These are phyloP conservation scores for Paramormyrops hopkinsi DNA, from an alignment of 2,797 vertebrate genomes.

Conservation along the genomic window DNA sequence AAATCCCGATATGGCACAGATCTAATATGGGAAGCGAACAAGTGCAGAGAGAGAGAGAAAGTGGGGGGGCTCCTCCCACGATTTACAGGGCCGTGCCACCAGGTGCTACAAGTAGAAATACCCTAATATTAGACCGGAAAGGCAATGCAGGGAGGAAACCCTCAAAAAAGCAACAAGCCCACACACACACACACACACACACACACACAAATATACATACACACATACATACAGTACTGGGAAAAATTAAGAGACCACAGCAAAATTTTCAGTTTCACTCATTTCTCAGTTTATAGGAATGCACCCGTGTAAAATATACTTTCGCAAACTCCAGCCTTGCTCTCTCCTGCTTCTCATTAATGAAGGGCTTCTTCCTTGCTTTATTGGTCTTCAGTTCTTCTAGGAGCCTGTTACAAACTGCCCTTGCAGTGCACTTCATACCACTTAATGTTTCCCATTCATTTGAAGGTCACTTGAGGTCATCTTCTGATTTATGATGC, in stretches of 20 bases:
- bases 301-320: neutral
- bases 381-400: no score
- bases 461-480: no score
- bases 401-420: no score
- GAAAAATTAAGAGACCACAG: no score
- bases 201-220: neutral
- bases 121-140: neutral
- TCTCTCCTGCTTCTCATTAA: neutral
- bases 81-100: neutral
- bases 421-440: no score
- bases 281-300: neutral
- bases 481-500: no score
- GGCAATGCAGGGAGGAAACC: neutral
- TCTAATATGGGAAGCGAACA: neutral
- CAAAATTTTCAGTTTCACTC: no score
- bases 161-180: neutral
- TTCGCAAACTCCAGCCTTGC: neutral
- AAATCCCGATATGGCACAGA: neutral
- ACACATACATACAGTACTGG: neutral
- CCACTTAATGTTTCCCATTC: no score
- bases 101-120: neutral
- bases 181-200: neutral
- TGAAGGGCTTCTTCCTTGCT: neutral
- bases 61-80: neutral
- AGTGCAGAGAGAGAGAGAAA: neutral